Conservation (phyloP, 1,140 invertebrate genomes). For the Drosophila tropicalis region DNA sequence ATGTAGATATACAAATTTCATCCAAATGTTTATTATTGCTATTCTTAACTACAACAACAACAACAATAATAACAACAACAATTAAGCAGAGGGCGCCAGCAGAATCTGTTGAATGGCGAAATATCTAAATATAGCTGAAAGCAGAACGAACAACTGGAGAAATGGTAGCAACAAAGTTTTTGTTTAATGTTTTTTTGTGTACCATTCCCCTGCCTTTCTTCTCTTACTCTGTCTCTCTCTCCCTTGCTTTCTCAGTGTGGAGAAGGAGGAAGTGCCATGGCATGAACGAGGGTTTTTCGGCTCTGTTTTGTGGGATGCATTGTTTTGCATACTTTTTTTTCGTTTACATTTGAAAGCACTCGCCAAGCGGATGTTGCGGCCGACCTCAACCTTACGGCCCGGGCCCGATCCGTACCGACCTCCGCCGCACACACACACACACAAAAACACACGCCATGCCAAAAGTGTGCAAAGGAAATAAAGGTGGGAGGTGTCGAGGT, state of each 20-base stretch:
- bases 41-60: slow-evolving; percentile 40
- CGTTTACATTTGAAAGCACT: slow-evolving; percentile 79
- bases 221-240: neutral
- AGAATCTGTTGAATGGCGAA: slow-evolving; percentile 68
- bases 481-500: neutral
- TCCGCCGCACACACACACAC: too few relatives aligned
- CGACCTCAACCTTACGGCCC: slow-evolving; percentile 73
- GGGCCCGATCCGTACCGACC: neutral
- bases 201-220: neutral
- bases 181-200: slow-evolving; percentile 19
- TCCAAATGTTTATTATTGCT: slow-evolving; percentile 40
- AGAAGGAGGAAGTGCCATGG: slow-evolving; percentile 21
- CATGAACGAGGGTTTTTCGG: slow-evolving; percentile 20
- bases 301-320: slow-evolving; percentile 44
- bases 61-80: slow-evolving; percentile 37
- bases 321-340: slow-evolving; percentile 71
- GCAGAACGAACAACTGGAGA: slow-evolving; percentile 31
- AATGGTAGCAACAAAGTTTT: slow-evolving; percentile 36
- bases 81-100: slow-evolving; percentile 50
- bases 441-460: neutral
- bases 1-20: slow-evolving; percentile 13
- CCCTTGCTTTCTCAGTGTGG: neutral
- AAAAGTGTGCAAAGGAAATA: slow-evolving; percentile 4
- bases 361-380: slow-evolving; percentile 73
- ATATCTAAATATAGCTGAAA: slow-evolving; percentile 66